Percentiles rank a stretch among this genome's conserved stretches.
Conservation (phyloP, 2,797 vertebrate species). For the Varecia variegata region DNA sequence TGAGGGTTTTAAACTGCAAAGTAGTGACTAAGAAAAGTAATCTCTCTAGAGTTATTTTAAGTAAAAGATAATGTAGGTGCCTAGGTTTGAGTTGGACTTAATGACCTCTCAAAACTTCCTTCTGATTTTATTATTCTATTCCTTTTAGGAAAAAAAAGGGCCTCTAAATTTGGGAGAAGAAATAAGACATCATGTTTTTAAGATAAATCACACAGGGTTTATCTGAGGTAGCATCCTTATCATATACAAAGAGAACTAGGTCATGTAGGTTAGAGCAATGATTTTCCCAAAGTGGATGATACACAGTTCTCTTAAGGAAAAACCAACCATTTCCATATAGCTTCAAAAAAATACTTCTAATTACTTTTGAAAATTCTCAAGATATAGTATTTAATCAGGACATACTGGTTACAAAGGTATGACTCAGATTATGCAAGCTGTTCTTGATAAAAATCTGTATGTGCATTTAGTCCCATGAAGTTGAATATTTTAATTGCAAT, state of each 20-base stretch:
- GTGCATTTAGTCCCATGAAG: neutral
- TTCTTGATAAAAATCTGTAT: conserved; percentile 21
- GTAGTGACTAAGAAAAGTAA: neutral
- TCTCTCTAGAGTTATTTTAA: conserved; percentile 7
- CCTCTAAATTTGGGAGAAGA: neutral
- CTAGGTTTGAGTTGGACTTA: neutral
- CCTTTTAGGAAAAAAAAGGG: neutral
- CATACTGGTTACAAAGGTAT: neutral
- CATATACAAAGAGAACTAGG: conserved; percentile 6
- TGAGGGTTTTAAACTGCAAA: neutral
- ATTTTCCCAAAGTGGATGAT: neutral
- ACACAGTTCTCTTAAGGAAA: neutral
- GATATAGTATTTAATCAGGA: neutral
- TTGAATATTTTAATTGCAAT: conserved; percentile 20
- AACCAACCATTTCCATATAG: neutral
- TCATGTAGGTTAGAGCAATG: neutral
- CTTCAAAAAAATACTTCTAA: neutral
- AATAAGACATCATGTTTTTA: neutral
- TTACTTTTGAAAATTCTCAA: neutral
- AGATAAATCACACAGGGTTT: neutral
- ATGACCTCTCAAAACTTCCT: neutral
- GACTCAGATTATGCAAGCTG: neutral
- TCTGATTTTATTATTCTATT: neutral
- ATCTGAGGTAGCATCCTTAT: neutral
- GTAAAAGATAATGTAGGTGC: neutral